Percentiles rank a stretch among this genome's conserved stretches.
Evolutionary conservation across 2,888 invertebrate species (phyloP).

Genomic region (Cordylochernes scorpioides): DNA sequence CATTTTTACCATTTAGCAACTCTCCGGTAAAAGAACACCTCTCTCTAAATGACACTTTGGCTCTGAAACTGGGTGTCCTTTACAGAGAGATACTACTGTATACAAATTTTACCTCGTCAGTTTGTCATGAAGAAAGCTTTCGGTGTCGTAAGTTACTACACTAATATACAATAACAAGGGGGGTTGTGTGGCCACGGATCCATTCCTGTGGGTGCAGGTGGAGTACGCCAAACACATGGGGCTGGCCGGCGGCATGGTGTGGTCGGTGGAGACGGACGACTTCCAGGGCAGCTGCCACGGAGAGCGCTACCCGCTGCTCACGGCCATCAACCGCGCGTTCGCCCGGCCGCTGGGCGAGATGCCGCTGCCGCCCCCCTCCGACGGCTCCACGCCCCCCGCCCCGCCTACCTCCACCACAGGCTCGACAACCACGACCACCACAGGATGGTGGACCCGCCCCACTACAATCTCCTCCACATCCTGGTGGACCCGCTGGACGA

Average conservation of each 20-base stretch:
- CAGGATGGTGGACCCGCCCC: constrained; percentile 2
- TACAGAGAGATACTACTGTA: too few relatives aligned
- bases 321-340: constrained; percentile 10
- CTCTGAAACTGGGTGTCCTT: too few relatives aligned
- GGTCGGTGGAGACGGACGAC: constrained; percentile 56
- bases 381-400: background rate
- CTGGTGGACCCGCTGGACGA: constrained; percentile 3
- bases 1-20: too few relatives aligned
- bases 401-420: background rate
- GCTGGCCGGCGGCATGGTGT: constrained; percentile 39
- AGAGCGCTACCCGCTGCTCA: constrained; percentile 32
- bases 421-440: background rate
- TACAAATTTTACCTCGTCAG: too few relatives aligned
- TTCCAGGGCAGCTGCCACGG: constrained; percentile 35
- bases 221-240: constrained; percentile 10
- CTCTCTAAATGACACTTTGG: too few relatives aligned
- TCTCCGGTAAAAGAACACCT: too few relatives aligned
- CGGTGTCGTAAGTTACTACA: too few relatives aligned
- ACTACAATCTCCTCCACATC: constrained; percentile 3
- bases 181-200: too few relatives aligned
- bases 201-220: too few relatives aligned
- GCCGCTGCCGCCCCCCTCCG: constrained; percentile 2
- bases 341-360: background rate
- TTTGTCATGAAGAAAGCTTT: too few relatives aligned
- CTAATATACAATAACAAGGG: too few relatives aligned